Evolutionary conservation across 1,140 invertebrate genomes (phyloP), one percentile per base, ranked within the genome.

Genomic region (Zophobas atratus): DNA sequence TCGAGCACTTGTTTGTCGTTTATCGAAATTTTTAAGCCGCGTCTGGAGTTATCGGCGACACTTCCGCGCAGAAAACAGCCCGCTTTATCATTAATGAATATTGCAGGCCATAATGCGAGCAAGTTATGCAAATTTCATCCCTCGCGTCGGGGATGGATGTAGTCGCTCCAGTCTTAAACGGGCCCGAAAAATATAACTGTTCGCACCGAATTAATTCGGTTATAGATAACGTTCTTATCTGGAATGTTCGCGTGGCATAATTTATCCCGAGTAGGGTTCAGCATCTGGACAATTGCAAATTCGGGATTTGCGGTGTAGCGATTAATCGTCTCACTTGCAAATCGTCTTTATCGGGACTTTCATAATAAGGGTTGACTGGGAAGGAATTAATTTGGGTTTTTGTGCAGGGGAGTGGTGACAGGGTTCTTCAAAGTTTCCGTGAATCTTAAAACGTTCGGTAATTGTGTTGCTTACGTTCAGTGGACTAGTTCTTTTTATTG

Each of bases 321-420:
- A 60, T 41, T 60, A 60, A 60, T 60, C 56, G 56, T 60, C 43
- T 8, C 43, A 3, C 43, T 46, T 60, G 56, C 56, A 60, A 60
- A 60, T 60, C 38, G 56, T 60, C 56, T 60, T 60, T 46, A 46
- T 46, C 43, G 3, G 43, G 56, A 56, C 55, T 56, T 53, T 56
- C 55, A 60, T 60, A 60, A 60, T 60, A 35, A n/a, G 4, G 33
- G 8, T 36, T 6, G 35, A 60, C 1, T 3, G 0, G 34, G 35
- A 1, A 33, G 8, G 56, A 60, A 60, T 60, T 60, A 36, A 36
- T 39, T 36, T 36, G 56, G 6, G 1, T 60, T 60, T 57, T 57
- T 57, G 55, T 33, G 20, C 6, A 32, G 55, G 6, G 55, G 36
- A 60, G 8, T 20, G 32, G 33, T 8, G 6, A 57, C 20, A 57